Conservation (phyloP, 2,113 vertebrate genomes). For the Proteles cristata region DNA sequence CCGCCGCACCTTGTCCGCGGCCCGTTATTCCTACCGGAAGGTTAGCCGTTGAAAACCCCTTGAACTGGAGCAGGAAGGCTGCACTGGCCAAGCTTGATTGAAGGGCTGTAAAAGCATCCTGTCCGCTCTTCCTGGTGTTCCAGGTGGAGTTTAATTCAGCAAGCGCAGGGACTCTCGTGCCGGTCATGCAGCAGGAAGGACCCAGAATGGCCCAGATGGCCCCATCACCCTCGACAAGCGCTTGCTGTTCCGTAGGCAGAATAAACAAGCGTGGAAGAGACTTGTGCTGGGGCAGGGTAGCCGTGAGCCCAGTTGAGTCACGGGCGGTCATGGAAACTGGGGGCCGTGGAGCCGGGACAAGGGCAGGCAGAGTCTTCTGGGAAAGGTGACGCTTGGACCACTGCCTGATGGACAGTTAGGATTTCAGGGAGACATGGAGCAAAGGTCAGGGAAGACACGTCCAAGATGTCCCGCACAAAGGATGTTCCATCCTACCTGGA, state of each 20-base stretch:
- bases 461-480: not conserved
- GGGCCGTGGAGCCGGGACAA: accelerated
- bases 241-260: not conserved
- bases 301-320: accelerated
- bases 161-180: accelerated
- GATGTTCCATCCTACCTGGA: not conserved
- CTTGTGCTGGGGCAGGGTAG: accelerated
- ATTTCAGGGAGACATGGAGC: not conserved
- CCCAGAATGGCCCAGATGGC: accelerated
- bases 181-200: not conserved
- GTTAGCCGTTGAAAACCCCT: not conserved
- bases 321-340: not conserved
- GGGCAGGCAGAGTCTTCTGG: not conserved
- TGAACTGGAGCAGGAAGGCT: not conserved
- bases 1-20: not conserved
- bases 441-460: not conserved
- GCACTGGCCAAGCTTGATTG: accelerated
- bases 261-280: not conserved
- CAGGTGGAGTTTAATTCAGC: accelerated
- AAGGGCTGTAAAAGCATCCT: not conserved
- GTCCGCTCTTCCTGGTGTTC: accelerated
- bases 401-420: not conserved
- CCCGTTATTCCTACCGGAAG: not conserved
- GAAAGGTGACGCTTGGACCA: too few relatives aligned
- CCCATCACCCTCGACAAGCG: accelerated